These are phyloP conservation scores for Epistrophella euchroma DNA, from an alignment of 2,888 invertebrate species.

Conservation along the genomic window DNA sequence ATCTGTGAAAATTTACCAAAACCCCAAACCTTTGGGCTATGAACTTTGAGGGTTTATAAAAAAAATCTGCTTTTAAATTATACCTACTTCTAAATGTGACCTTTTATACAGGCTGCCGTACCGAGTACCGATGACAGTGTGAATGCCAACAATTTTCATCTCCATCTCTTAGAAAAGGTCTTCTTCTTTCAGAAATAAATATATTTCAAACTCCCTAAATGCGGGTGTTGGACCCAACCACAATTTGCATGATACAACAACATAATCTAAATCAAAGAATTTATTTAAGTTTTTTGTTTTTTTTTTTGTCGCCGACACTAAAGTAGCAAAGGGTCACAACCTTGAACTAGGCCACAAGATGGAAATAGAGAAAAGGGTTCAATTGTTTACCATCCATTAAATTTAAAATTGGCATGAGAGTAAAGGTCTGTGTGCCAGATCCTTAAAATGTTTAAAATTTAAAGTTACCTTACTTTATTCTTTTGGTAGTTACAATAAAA, in stretches of 20 bases:
- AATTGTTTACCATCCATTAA: slow-evolving; percentile 20
- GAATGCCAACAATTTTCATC: slow-evolving; percentile 9
- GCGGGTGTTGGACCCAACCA: neutral
- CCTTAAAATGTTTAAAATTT: slow-evolving; percentile 4
- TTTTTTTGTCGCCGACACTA: neutral
- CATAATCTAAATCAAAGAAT: slow-evolving; percentile 24
- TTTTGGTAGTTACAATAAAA: neutral
- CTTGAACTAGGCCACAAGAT: slow-evolving; percentile 13
- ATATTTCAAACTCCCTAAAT: neutral
- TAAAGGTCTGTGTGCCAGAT: slow-evolving; percentile 26
- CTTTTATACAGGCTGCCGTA: neutral
- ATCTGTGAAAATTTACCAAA: slow-evolving; percentile 22
- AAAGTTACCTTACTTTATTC: neutral
- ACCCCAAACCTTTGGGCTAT: slow-evolving; percentile 2
- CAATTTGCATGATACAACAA: slow-evolving; percentile 16
- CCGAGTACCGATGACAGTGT: neutral
- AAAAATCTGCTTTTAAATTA: neutral
- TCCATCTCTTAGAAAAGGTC: neutral
- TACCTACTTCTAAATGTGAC: slow-evolving; percentile 7
- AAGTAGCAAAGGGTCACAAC: slow-evolving; percentile 16
- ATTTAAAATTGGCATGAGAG: slow-evolving; percentile 18
- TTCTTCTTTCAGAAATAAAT: neutral
- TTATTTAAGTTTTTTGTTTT: neutral
- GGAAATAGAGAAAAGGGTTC: slow-evolving; percentile 16
- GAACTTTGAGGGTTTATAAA: neutral